Evolutionary conservation across 2,797 vertebrate species (phyloP).

Genomic region (Liasis olivaceus): DNA sequence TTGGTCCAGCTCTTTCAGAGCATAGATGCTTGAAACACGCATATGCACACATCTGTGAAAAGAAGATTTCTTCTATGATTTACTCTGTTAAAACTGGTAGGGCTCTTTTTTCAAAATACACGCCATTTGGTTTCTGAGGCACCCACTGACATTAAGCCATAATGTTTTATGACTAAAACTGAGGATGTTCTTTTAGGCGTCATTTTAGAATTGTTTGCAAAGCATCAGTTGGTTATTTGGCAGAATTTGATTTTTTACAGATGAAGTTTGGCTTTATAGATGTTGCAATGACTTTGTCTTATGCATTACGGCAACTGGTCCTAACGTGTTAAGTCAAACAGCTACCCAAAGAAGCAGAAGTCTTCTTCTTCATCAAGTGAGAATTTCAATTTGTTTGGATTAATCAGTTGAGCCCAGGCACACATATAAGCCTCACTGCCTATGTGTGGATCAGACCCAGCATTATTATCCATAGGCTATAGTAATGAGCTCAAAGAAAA

Average conservation of each 20-base stretch:
- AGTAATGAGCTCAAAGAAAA: neutral
- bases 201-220: slow-evolving; percentile 60
- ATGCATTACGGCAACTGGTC: neutral
- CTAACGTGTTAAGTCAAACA: neutral
- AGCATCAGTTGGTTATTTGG: neutral
- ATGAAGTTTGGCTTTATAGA: neutral
- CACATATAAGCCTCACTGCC: neutral
- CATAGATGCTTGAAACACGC: slow-evolving; percentile 64
- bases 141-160: slow-evolving; percentile 56
- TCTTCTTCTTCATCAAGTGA: neutral
- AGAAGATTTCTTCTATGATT: slow-evolving; percentile 47
- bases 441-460: neutral
- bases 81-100: slow-evolving; percentile 54
- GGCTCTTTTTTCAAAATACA: slow-evolving; percentile 57
- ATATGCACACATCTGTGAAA: slow-evolving; percentile 38
- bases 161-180: slow-evolving; percentile 61
- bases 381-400: neutral
- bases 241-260: neutral
- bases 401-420: neutral
- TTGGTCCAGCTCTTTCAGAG: slow-evolving; percentile 57
- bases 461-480: neutral
- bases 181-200: slow-evolving; percentile 60
- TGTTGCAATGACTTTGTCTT: neutral
- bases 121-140: slow-evolving; percentile 50
- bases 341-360: neutral